Evolutionary conservation across 1,140 invertebrate species (phyloP), one percentile per base, ranked within the genome.

Genomic region (Dryas iulia): DNA sequence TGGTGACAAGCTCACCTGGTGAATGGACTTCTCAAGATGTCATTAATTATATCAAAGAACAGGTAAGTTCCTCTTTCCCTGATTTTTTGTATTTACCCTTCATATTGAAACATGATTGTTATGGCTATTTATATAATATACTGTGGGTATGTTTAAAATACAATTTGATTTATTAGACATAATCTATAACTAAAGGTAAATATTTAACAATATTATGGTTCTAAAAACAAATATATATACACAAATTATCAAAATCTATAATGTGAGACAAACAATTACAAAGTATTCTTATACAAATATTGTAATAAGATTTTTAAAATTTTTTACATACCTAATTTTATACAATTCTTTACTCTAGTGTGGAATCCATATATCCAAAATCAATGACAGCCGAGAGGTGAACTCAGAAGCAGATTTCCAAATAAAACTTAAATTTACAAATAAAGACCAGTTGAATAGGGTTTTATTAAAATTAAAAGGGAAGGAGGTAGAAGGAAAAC

Each of bases 11-110:
- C 31, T 57, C 66, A 47, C 60, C 64, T 5, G 70, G 70, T 23
- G 65, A 70, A 28, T 77, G 75, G 75, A 69, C 63, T 7, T 74
- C 64, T 30, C 57, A 72, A 12, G 26, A 77, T 66, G 68, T 77
- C 33, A 68, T 74, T 24, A 39, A 77, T 26, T 77, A 61, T 59
- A 53, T 77, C 3, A 72, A 59, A 28, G 35, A 71, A 18, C 67
- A 74, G 33, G 75, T 77, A 52, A 73, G 65, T 54, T 21, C 18
- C 62, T 28, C 3, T 47, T 31, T 31, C 1, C 10, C 3, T 31
- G 30, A 8, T 31, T 31, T 31, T 52, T 59, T 53, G 14, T 33
- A 33, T 33, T n/a, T n/a, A n/a, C n/a, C n/a, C n/a, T n/a, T n/a
- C n/a, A n/a, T n/a, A n/a, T n/a, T n/a, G n/a, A n/a, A n/a, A n/a